Percentiles rank a stretch among this genome's conserved stretches.
phyloP scores from a whole-genome alignment of 1,140 invertebrate species.

The Formica selysi region DNA sequence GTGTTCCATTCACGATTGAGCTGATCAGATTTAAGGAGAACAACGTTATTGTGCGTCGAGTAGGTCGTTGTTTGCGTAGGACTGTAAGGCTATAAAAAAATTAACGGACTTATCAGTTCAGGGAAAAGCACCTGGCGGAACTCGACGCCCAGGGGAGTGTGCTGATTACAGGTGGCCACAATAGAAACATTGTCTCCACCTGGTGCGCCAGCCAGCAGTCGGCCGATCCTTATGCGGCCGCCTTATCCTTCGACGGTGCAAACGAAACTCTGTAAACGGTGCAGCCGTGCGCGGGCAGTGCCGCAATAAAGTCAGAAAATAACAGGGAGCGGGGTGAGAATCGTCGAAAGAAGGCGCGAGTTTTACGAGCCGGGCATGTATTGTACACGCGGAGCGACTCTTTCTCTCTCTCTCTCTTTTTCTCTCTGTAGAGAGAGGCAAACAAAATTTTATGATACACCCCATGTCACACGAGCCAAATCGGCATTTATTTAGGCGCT shows the following conservation, averaged over 20 bases:
- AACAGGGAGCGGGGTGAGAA: constrained; percentile 72
- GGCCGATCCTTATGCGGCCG: constrained; percentile 44
- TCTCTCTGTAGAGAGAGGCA: constrained; percentile 26
- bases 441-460: constrained; percentile 75
- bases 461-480: constrained; percentile 64
- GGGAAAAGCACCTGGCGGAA: constrained; percentile 79
- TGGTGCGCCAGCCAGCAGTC: constrained; percentile 39
- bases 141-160: constrained; percentile 33
- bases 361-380: constrained; percentile 77
- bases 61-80: constrained; percentile 68
- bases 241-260: constrained; percentile 56
- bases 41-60: constrained; percentile 61
- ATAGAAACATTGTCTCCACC: constrained; percentile 74
- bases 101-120: constrained; percentile 82
- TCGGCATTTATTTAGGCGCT: constrained; percentile 70
- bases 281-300: constrained; percentile 55
- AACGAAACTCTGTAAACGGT: constrained; percentile 79
- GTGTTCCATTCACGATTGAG: constrained; percentile 42
- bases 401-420: background rate
- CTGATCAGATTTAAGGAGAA: constrained; percentile 61
- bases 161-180: constrained; percentile 72
- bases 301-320: constrained; percentile 75
- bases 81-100: constrained; percentile 78
- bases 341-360: constrained; percentile 78
- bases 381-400: constrained; percentile 62